phyloP scores from a whole-genome alignment of 2,888 invertebrate genomes.

The Pristionchus arcanus region DNA sequence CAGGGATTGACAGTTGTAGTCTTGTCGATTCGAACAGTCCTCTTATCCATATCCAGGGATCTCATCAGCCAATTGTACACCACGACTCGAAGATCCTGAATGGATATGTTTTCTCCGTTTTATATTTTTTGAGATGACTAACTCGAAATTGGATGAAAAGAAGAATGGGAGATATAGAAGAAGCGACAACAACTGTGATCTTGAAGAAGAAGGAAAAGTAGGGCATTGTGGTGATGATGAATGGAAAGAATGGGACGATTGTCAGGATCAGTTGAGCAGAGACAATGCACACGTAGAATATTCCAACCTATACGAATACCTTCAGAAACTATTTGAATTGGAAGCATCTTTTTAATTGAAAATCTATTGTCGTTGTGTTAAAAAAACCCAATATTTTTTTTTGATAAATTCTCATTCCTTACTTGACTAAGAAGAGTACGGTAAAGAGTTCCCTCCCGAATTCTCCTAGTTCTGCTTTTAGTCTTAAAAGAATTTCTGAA shows the following conservation, averaged over 20 bases:
- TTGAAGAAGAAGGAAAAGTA: background rate
- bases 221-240: background rate
- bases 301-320: background rate
- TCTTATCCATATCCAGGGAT: background rate
- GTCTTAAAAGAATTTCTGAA: background rate
- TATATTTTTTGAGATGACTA: background rate
- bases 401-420: no score
- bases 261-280: background rate
- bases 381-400: no score
- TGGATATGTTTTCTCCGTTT: background rate
- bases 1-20: background rate
- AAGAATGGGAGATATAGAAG: background rate
- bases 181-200: background rate
- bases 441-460: background rate
- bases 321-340: background rate
- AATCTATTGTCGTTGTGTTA: background rate
- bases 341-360: no score
- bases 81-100: background rate
- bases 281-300: background rate
- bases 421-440: background rate
- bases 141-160: background rate
- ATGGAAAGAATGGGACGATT: background rate
- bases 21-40: background rate
- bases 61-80: conserved; percentile 6
- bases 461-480: background rate